Base-by-base conservation (phyloP, 2,113 vertebrate genomes). In the Turdus rufiventris region DNA sequence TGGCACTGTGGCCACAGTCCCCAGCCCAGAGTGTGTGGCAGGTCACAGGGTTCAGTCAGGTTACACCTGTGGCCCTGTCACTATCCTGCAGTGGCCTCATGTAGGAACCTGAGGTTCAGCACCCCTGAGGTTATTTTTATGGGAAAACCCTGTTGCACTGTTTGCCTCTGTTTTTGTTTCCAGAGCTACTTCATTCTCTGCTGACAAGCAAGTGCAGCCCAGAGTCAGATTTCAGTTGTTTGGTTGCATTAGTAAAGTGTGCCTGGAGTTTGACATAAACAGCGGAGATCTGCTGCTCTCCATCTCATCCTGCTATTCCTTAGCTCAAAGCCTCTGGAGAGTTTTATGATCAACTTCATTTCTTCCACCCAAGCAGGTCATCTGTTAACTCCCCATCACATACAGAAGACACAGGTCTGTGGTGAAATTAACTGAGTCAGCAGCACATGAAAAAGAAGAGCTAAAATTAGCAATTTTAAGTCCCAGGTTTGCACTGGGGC, bases 1-100 rank as follows among this genome's bases (percentile, higher is more conserved):
- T n/a, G 54, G 38, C 85, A 60, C 57, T 5, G 4, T 1, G 9
- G 18, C 33, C 5, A 0, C 6, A 2, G 73, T 24, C 18, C 17
- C 23, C 15, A 3, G 25, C 42, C 28, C 14, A 4, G 24, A 18
- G 10, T 5, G 4, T 15, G 56, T 66, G 51, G 48, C 18, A 53
- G 36, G 40, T 54, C 12, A 1, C 3, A 2, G 33, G 43, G 18
- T 28, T 62, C 2, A 1, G 16, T 21, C 10, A 2, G 29, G 54
- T 45, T 40, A 53, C 56, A 25, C 12, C 25, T 60, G 33, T 38
- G 40, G 5, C 33, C 25, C 33, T 0, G 0, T 23, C 42, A 4
- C 28, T 5, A 2, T 31, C 38, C 18, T 0, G 1, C 17, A 2
- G 60, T 5, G 20, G 65, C 31, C n/a, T 53, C 2, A 0, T 8